A percentile compares a stretch with the other conserved stretches of the same genome.
These are phyloP conservation scores for Horisme vitalbata DNA, from an alignment of 2,888 invertebrate species.

Conservation along the genomic window DNA sequence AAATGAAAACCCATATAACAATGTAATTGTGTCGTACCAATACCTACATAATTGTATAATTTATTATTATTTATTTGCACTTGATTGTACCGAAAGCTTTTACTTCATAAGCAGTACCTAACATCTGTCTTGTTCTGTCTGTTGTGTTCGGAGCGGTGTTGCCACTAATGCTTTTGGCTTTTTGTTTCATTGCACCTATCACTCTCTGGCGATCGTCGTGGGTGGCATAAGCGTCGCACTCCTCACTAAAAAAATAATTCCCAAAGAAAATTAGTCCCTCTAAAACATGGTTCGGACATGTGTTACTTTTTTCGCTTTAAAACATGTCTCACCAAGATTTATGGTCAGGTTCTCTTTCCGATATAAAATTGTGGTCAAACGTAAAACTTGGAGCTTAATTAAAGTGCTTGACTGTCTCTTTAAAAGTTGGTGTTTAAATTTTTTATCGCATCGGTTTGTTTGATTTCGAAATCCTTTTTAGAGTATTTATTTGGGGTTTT, in stretches of 20 bases:
- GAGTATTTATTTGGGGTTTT: slow-evolving; percentile 63
- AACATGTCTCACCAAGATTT: slow-evolving; percentile 73
- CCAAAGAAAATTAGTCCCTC: slow-evolving; percentile 79
- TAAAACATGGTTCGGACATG: slow-evolving; percentile 77
- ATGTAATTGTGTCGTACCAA: too few species aligned
- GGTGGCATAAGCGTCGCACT: slow-evolving; percentile 74
- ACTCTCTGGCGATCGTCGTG: slow-evolving; percentile 64
- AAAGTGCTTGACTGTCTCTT: slow-evolving; percentile 43
- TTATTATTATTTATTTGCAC: too few species aligned
- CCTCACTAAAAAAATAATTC: slow-evolving; percentile 65
- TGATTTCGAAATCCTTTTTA: slow-evolving; percentile 58
- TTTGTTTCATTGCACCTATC: slow-evolving; percentile 49
- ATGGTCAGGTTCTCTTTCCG: slow-evolving; percentile 63
- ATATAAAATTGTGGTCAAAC: slow-evolving; percentile 70
- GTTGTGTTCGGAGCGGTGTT: slow-evolving; percentile 37
- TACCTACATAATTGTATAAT: too few species aligned
- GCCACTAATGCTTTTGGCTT: slow-evolving; percentile 40
- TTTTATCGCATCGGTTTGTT: slow-evolving; percentile 59
- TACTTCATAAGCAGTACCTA: slow-evolving; percentile 33
- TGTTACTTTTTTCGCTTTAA: slow-evolving; percentile 82
- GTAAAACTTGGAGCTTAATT: slow-evolving; percentile 58
- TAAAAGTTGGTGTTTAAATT: slow-evolving; percentile 33
- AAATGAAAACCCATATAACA: too few species aligned
- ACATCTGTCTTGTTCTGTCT: slow-evolving; percentile 21
- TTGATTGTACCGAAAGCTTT: slow-evolving; percentile 35